These are phyloP conservation scores for Serilophus lunatus DNA, from an alignment of 2,113 vertebrate genomes.

Conservation along the genomic window DNA sequence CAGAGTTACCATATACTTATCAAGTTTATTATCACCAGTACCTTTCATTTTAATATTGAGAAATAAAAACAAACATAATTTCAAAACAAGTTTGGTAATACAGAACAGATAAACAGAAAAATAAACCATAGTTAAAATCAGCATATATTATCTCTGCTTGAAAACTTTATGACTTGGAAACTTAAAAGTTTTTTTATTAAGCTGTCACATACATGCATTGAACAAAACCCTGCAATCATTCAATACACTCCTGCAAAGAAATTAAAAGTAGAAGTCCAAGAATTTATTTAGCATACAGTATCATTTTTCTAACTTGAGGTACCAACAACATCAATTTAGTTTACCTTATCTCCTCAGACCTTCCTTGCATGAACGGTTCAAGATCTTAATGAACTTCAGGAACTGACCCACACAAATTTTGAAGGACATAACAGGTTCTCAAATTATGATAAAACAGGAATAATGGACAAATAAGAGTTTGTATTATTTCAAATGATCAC, in stretches of 20 bases:
- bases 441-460: not conserved
- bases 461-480: not conserved
- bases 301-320: not conserved
- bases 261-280: not conserved
- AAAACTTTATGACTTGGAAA: not conserved
- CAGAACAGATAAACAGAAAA: not conserved
- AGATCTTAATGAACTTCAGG: not conserved
- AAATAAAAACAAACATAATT: not conserved
- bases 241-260: not conserved
- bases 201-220: too few relatives aligned
- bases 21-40: not conserved
- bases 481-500: not conserved
- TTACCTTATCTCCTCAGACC: not conserved
- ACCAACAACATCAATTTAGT: not conserved
- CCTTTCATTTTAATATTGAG: not conserved
- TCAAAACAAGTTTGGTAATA: not conserved
- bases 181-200: not conserved
- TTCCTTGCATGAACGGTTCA: not conserved
- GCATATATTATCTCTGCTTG: not conserved
- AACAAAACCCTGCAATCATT: not conserved
- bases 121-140: not conserved
- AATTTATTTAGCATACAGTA: not conserved
- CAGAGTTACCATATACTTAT: not conserved
- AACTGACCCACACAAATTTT: not conserved
- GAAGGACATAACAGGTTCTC: not conserved